phyloP scores from a whole-genome alignment of 1,140 invertebrate species.

The Drosophila ironensis region DNA sequence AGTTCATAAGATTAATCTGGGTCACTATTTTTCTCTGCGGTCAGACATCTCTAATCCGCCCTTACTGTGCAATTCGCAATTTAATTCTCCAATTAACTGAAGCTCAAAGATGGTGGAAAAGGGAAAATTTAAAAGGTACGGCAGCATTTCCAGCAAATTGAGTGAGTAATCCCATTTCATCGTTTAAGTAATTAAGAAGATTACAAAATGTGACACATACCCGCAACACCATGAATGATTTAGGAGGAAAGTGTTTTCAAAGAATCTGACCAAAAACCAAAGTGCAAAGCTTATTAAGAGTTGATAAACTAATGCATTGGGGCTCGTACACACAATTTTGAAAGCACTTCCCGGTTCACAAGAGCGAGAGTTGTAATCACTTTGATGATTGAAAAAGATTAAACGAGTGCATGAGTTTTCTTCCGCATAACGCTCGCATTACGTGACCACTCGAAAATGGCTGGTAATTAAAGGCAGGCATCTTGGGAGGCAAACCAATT shows the following conservation, averaged over 20 bases:
- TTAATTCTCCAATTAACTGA: constrained; percentile 11
- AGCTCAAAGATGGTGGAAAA: not conserved
- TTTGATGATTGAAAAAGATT: constrained; percentile 33
- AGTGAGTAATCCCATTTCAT: constrained; percentile 56
- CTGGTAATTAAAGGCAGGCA: constrained; percentile 38
- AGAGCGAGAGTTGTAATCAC: constrained; percentile 7
- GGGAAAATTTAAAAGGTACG: no score
- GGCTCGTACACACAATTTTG: not conserved
- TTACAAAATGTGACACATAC: constrained; percentile 32
- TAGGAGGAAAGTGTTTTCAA: not conserved
- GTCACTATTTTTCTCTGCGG: not conserved
- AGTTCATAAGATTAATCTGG: not conserved
- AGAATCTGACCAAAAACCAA: not conserved
- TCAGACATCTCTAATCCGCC: no score
- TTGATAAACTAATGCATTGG: not conserved
- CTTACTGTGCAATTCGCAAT: not conserved
- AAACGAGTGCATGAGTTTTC: constrained; percentile 10
- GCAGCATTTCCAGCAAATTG: constrained; percentile 49
- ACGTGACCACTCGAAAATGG: constrained; percentile 33
- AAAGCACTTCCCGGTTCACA: constrained; percentile 5
- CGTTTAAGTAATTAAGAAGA: constrained; percentile 67
- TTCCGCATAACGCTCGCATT: constrained; percentile 39
- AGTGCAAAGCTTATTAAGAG: not conserved
- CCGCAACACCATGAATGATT: not conserved
- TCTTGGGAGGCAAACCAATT: constrained; percentile 43